Percentiles rank a stretch among this genome's conserved stretches.
Evolutionary conservation across 1,140 invertebrate genomes (phyloP).

Genomic region (Papilio xuthus): DNA sequence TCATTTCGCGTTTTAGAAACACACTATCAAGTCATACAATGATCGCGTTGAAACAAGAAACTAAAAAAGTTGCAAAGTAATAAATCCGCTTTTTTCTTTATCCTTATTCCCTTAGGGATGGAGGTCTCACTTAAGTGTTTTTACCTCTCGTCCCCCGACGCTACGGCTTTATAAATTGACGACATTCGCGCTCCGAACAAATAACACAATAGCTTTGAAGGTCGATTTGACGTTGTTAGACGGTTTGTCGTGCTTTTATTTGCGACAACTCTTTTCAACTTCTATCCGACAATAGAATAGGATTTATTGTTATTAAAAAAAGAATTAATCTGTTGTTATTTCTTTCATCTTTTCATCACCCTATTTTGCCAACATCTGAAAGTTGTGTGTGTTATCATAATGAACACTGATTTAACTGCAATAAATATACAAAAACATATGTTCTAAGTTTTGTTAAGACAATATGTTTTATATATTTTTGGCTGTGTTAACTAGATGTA

Average conservation of each 20-base stretch:
- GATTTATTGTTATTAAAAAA: slow-evolving; percentile 15
- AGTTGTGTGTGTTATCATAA: background rate
- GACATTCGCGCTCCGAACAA: slow-evolving; percentile 33
- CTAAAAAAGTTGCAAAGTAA: slow-evolving; percentile 3
- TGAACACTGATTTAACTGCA: background rate
- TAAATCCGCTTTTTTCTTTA: slow-evolving; percentile 32
- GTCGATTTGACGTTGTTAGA: slow-evolving; percentile 36
- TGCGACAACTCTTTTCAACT: slow-evolving; percentile 21
- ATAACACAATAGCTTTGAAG: slow-evolving; percentile 36
- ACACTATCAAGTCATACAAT: background rate
- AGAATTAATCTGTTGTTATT: background rate
- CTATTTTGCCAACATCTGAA: background rate
- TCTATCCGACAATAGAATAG: slow-evolving; percentile 13
- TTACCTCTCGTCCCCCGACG: slow-evolving; percentile 30
- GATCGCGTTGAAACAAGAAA: slow-evolving; percentile 6
- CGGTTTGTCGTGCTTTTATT: slow-evolving; percentile 26
- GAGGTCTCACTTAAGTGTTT: slow-evolving; percentile 34
- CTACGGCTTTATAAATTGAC: slow-evolving; percentile 34
- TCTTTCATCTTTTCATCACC: background rate
- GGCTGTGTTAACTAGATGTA: too few species aligned
- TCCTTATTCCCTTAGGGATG: slow-evolving; percentile 5
- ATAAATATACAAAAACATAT: too few species aligned
- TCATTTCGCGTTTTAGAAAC: background rate
- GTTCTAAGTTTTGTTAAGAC: too few species aligned
- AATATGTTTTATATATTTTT: too few species aligned